phyloP scores from a whole-genome alignment of 2,888 invertebrate genomes.

The Parnassius orleans region DNA sequence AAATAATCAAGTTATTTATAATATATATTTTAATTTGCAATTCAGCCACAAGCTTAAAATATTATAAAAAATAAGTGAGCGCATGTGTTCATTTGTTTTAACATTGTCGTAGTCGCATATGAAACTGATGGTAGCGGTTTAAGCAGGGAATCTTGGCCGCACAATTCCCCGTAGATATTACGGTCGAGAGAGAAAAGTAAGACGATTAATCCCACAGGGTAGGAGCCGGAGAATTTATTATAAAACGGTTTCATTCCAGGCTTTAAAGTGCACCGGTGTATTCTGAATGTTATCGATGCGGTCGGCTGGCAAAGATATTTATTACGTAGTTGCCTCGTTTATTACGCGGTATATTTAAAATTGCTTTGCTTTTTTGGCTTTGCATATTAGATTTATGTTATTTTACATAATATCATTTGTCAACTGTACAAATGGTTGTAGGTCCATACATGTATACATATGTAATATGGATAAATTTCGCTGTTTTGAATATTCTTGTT shows the following conservation, averaged over 20 bases:
- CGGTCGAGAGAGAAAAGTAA: conserved; percentile 73
- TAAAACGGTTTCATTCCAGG: conserved; percentile 68
- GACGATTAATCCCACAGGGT: conserved; percentile 77
- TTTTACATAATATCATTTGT: conserved; percentile 31
- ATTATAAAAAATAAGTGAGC: neutral
- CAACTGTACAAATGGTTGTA: conserved; percentile 9
- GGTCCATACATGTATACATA: no score
- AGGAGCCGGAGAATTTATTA: conserved; percentile 70
- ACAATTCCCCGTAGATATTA: conserved; percentile 75
- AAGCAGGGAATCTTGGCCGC: conserved; percentile 61
- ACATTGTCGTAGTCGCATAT: conserved; percentile 30
- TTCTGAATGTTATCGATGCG: conserved; percentile 47
- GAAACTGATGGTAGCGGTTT: conserved; percentile 49
- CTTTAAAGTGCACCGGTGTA: conserved; percentile 54
- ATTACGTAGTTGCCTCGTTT: conserved; percentile 37
- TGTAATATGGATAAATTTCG: no score
- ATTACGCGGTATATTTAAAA: conserved; percentile 37
- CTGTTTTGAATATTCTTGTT: no score
- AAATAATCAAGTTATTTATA: no score
- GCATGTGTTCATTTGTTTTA: conserved; percentile 16
- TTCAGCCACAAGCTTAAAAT: no score
- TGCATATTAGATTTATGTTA: conserved; percentile 37
- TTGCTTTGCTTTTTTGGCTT: conserved; percentile 35
- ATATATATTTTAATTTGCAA: no score
- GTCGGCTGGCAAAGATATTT: conserved; percentile 42